phyloP scores from a whole-genome alignment of 2,113 vertebrate genomes.

The Pangasianodon hypophthalmus region DNA sequence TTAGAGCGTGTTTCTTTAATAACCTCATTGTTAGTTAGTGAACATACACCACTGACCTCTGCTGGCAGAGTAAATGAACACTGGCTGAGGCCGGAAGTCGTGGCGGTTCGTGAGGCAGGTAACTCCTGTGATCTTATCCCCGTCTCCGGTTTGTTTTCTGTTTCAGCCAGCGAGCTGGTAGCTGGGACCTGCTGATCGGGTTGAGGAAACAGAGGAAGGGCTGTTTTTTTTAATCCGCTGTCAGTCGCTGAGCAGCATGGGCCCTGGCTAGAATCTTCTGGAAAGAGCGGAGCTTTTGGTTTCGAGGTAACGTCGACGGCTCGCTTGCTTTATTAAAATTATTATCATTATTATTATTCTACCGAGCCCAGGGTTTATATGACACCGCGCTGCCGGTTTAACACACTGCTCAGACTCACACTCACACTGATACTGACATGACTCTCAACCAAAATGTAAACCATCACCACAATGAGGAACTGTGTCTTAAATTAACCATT shows the following conservation, averaged over 20 bases:
- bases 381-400: slow-evolving; percentile 46
- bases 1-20: background rate
- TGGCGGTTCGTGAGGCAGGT: slow-evolving; percentile 10
- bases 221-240: background rate
- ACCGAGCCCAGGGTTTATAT: slow-evolving; percentile 55
- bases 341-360: background rate
- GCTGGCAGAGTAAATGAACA: background rate
- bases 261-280: slow-evolving; percentile 70
- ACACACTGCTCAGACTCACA: slow-evolving; percentile 38
- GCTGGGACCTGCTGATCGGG: slow-evolving; percentile 20
- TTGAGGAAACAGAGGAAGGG: background rate
- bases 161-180: slow-evolving; percentile 49
- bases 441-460: background rate
- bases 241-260: slow-evolving; percentile 59
- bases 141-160: slow-evolving; percentile 59
- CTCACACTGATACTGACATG: slow-evolving; percentile 19
- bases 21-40: background rate
- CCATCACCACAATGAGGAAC: background rate
- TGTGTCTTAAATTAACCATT: too few relatives aligned
- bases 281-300: slow-evolving; percentile 61
- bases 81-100: slow-evolving; percentile 30
- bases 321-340: slow-evolving; percentile 59
- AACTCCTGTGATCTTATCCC: slow-evolving; percentile 35
- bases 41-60: background rate
- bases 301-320: slow-evolving; percentile 53